Evolutionary conservation across 2,113 vertebrate species (phyloP).

Genomic region (Pygoscelis adeliae): DNA sequence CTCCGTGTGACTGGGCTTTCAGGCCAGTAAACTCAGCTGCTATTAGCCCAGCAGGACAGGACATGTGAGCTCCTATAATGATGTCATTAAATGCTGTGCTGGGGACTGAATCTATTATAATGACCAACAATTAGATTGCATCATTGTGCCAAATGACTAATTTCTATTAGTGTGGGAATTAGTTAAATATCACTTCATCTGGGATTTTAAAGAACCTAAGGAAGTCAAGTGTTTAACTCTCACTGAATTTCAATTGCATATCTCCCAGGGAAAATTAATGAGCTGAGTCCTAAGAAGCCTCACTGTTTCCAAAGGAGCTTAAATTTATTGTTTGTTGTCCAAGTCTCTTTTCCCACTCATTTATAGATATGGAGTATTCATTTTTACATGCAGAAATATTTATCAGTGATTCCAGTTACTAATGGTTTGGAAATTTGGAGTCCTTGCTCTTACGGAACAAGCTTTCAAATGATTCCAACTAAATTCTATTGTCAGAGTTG

Average conservation of each 20-base stretch:
- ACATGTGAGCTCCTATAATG: not conserved
- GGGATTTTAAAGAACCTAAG: constrained; percentile 5
- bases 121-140: not conserved
- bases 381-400: not conserved
- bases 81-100: not conserved
- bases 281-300: constrained; percentile 18
- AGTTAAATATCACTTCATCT: constrained; percentile 52
- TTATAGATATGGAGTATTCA: not conserved
- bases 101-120: not conserved
- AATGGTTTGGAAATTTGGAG: not conserved
- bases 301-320: constrained; percentile 13
- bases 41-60: not conserved
- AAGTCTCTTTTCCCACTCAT: not conserved
- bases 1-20: not conserved
- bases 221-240: constrained; percentile 48
- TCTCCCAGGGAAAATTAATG: constrained; percentile 60
- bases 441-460: not conserved
- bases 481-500: not conserved
- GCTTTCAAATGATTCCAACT: not conserved
- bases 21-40: not conserved
- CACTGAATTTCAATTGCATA: constrained; percentile 44
- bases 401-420: not conserved
- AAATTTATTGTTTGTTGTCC: constrained; percentile 10
- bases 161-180: constrained; percentile 43
- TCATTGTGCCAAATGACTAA: not conserved